These are phyloP conservation scores for Centroberyx gerrardi DNA, from an alignment of 2,797 vertebrate species.

Conservation along the genomic window DNA sequence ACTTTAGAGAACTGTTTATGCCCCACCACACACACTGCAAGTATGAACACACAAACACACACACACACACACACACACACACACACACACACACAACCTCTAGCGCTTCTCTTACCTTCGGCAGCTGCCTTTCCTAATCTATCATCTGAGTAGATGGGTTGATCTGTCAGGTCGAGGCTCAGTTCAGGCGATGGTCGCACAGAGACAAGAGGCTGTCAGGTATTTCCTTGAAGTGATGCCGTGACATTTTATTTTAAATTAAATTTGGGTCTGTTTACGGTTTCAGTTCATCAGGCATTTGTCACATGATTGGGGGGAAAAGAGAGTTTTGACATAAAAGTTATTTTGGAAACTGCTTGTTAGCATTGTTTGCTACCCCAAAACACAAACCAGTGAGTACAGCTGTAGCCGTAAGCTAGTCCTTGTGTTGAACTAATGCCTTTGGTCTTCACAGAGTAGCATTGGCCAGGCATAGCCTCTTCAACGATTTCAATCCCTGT, in stretches of 20 bases:
- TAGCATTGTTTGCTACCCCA: neutral
- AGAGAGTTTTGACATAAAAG: conserved; percentile 1
- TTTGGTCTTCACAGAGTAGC: neutral
- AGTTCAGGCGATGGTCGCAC: conserved; percentile 31
- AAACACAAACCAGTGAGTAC: conserved; percentile 9
- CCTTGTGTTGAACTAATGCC: neutral
- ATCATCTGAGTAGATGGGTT: conserved; percentile 29
- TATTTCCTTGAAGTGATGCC: neutral
- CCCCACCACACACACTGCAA: neutral
- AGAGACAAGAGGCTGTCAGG: conserved; percentile 36
- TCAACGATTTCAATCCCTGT: conserved; percentile 7
- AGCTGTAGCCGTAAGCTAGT: neutral
- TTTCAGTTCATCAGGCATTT: conserved; percentile 16
- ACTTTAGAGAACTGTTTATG: conserved; percentile 32
- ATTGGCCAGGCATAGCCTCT: neutral
- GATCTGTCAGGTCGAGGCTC: conserved; percentile 43
- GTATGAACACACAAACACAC: conserved; percentile 10
- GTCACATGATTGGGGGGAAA: neutral
- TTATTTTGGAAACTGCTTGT: conserved; percentile 19
- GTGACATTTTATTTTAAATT: neutral
- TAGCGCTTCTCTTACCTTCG: conserved; percentile 43
- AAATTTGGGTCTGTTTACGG: conserved; percentile 12
- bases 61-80: conserved; percentile 6
- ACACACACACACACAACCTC: neutral
- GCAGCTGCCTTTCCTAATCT: conserved; percentile 56